Base-by-base conservation (phyloP, 2,888 invertebrate species). In the Pherbina coryleti region DNA sequence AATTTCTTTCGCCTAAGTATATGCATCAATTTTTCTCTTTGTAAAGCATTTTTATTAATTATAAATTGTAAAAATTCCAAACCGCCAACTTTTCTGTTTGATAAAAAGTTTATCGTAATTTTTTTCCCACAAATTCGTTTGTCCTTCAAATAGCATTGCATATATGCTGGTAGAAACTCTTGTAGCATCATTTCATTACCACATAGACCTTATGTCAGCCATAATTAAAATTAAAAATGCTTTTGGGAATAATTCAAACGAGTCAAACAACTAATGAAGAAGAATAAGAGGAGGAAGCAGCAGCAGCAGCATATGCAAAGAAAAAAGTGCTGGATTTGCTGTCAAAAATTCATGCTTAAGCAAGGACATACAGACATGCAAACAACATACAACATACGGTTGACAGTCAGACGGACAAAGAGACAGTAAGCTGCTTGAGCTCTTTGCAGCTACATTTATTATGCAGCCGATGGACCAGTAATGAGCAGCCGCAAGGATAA, bases 151-250 rank as follows among this genome's bases (percentile, higher is more conserved):
- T 28, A 22, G 57, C 28, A 22, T 7, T 8, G 19, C 57, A 19
- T 22, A 25, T 28, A n/a, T 22, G 57, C 25, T 25, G 25, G 28
- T 1, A 9, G 11, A 9, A 25, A 22, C 19, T 22, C 55, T 22
- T 22, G 22, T 25, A 11, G 0, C 57, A 25, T 60, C 57, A 22
- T 28, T 11, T 8, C 19, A 22, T 19, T 25, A 22, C 19, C 25
- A 19, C 57, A 4, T 55, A 19, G 55, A 19, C 57, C 57, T 25
- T 5, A 85, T 87, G 88, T 86, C 88, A 87, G 85, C 87, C 86
- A 87, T 88, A 88, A 88, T 88, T 87, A 87, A 88, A 87, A 88
- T 88, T 86, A 87, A 88, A 86, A 86, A 84, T 85, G 87, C 88
- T 87, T 85, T 83, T 85, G 88, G 87, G 88, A 86, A 85, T 86